These are phyloP conservation scores for Litocranius walleri DNA, from an alignment of 2,113 vertebrate genomes.

Conservation along the genomic window DNA sequence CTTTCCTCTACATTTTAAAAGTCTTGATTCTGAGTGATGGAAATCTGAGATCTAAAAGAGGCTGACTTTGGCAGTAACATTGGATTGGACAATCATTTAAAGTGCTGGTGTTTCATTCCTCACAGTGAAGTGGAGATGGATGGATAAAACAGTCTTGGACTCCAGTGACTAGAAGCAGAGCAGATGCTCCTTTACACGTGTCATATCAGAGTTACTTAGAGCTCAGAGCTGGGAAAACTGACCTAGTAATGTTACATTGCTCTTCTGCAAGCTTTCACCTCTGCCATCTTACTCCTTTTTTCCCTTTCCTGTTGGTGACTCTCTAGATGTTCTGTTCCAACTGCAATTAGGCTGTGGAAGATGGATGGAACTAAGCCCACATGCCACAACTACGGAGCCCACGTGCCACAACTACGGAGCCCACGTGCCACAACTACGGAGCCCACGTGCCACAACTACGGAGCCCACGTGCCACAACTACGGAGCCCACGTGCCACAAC, in stretches of 20 bases:
- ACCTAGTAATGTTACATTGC: neutral
- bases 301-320: neutral
- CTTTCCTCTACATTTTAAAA: neutral
- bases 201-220: neutral
- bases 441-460: too few species aligned
- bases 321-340: neutral
- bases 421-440: neutral
- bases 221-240: neutral
- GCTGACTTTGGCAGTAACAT: neutral
- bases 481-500: too few species aligned
- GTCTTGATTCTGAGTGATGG: neutral
- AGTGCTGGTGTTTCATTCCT: neutral
- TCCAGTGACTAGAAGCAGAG: neutral
- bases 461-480: too few species aligned
- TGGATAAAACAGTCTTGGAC: neutral
- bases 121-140: neutral
- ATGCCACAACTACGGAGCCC: neutral
- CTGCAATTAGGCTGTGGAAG: neutral
- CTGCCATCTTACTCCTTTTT: neutral
- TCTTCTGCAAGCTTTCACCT: neutral
- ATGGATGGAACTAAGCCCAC: neutral
- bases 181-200: neutral
- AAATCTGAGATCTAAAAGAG: neutral
- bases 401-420: neutral
- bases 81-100: neutral